These are phyloP conservation scores for Enteromius paludinosus DNA, from an alignment of 2,797 vertebrate genomes.

Conservation along the genomic window DNA sequence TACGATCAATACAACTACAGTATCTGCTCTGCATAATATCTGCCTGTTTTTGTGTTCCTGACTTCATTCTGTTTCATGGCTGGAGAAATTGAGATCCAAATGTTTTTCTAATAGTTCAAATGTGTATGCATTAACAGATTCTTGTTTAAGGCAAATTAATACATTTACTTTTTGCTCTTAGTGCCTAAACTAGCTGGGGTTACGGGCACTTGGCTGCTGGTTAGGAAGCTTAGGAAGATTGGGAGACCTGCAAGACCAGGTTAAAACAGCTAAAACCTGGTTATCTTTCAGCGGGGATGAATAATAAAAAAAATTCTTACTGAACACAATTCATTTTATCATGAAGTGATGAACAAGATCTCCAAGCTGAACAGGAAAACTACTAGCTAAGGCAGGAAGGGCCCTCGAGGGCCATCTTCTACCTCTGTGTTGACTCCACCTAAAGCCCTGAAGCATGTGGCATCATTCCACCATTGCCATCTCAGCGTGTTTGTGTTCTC, in stretches of 20 bases:
- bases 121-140: not conserved
- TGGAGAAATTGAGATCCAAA: constrained; percentile 1
- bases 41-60: constrained; percentile 47
- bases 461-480: constrained; percentile 43
- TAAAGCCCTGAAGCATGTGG: constrained; percentile 22
- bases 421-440: constrained; percentile 27
- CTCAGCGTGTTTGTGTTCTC: constrained; percentile 68
- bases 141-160: not conserved
- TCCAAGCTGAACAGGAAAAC: constrained; percentile 53
- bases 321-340: not conserved
- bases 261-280: not conserved
- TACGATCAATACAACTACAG: constrained; percentile 60
- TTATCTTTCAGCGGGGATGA: not conserved
- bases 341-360: not conserved
- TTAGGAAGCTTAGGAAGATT: not conserved
- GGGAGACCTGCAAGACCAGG: not conserved
- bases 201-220: not conserved
- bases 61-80: constrained; percentile 43
- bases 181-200: not conserved
- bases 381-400: constrained; percentile 42
- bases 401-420: constrained; percentile 28
- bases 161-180: not conserved
- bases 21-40: constrained; percentile 52
- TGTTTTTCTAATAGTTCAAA: not conserved
- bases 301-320: not conserved